phyloP scores from a whole-genome alignment of 2,797 vertebrate species.

The Sebastes kiyomatsui region DNA sequence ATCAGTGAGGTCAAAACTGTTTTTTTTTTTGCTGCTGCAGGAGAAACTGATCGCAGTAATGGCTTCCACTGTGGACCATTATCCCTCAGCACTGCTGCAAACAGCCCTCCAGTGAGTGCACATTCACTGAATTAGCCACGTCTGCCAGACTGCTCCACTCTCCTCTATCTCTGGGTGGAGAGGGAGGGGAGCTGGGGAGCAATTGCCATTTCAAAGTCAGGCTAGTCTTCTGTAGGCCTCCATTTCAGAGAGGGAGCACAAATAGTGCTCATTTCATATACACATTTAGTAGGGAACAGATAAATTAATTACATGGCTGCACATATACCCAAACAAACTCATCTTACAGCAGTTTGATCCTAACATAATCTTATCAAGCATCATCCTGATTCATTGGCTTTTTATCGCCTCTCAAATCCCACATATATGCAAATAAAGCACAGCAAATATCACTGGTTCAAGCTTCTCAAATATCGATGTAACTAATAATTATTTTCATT shows the following conservation, averaged over 20 bases:
- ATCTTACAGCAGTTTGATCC: neutral
- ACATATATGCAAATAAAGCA: neutral
- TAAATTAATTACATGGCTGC: neutral
- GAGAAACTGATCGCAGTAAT: constrained; percentile 26
- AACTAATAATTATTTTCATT: no score
- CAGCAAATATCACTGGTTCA: neutral
- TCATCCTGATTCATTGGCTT: neutral
- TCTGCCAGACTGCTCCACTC: constrained; percentile 49
- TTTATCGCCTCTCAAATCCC: neutral
- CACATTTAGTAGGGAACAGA: neutral
- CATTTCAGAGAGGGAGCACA: constrained; percentile 33
- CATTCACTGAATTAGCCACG: constrained; percentile 51
- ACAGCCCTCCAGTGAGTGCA: constrained; percentile 43
- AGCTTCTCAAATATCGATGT: neutral
- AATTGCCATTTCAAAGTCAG: constrained; percentile 29
- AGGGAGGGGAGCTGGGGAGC: neutral
- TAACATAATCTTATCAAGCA: neutral
- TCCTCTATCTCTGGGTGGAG: constrained; percentile 28
- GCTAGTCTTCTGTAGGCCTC: constrained; percentile 26
- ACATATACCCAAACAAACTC: neutral
- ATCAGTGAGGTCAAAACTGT: neutral
- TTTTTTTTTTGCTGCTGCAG: neutral
- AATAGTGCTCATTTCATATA: neutral
- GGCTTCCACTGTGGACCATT: constrained; percentile 43
- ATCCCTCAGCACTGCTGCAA: constrained; percentile 36